A percentile compares a stretch with the other conserved stretches of the same genome.
These are phyloP conservation scores for Pogonus chalceus DNA, from an alignment of 1,140 invertebrate genomes.

Conservation along the genomic window DNA sequence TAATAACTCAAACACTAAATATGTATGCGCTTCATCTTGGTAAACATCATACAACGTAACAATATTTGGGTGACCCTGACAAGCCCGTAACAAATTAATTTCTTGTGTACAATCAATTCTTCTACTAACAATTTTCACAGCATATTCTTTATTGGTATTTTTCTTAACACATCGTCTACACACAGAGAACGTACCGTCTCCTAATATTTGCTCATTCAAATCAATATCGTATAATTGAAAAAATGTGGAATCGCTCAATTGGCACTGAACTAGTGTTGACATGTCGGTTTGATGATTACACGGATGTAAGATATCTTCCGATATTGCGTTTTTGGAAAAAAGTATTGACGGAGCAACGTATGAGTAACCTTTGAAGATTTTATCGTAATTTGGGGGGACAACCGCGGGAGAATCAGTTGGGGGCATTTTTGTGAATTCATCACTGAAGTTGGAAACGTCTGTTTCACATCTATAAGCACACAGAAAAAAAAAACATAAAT, in stretches of 20 bases:
- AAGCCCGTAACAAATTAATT: slow-evolving; percentile 64
- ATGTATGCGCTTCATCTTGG: slow-evolving; percentile 70
- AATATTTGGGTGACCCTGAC: slow-evolving; percentile 81
- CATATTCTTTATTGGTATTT: slow-evolving; percentile 62
- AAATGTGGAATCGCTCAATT: slow-evolving; percentile 68
- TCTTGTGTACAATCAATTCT: slow-evolving; percentile 67
- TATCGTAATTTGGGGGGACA: slow-evolving; percentile 73
- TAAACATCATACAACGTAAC: slow-evolving; percentile 75
- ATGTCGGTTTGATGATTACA: slow-evolving; percentile 36
- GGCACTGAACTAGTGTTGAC: slow-evolving; percentile 19
- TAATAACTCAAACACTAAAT: slow-evolving; percentile 79
- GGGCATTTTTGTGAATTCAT: slow-evolving; percentile 87
- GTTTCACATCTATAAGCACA: slow-evolving; percentile 51
- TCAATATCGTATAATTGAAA: slow-evolving; percentile 76
- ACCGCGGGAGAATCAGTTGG: slow-evolving; percentile 85
- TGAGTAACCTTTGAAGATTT: slow-evolving; percentile 86
- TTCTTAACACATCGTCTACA: slow-evolving; percentile 69
- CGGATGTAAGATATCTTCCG: slow-evolving; percentile 37
- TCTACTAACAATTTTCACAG: slow-evolving; percentile 85
- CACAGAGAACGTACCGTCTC: slow-evolving; percentile 83
- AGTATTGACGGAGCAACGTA: slow-evolving; percentile 89
- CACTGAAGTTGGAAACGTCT: slow-evolving; percentile 92
- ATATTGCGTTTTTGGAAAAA: slow-evolving; percentile 77
- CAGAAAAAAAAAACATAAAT: slow-evolving; percentile 12
- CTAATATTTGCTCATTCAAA: slow-evolving; percentile 55